These are phyloP conservation scores for Pygoscelis adeliae DNA, from an alignment of 2,113 vertebrate species.

Conservation along the genomic window DNA sequence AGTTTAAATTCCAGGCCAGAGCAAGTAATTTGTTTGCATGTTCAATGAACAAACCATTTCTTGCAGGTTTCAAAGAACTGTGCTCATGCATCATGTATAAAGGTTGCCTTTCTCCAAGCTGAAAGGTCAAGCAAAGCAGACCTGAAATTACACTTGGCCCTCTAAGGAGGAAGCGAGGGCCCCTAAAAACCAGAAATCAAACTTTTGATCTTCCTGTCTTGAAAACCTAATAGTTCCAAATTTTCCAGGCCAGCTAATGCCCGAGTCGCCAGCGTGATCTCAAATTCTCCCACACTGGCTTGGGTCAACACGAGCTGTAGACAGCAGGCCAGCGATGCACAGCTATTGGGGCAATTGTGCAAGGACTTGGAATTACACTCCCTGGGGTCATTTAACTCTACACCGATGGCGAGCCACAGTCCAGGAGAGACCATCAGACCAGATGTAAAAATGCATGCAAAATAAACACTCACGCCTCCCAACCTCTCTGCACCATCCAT, in stretches of 20 bases:
- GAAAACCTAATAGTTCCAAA: neutral
- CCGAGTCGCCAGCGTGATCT: neutral
- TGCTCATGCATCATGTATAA: conserved; percentile 71
- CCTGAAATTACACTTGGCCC: neutral
- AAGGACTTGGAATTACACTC: neutral
- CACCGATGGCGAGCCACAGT: neutral
- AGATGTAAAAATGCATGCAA: neutral
- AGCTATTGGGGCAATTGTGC: neutral
- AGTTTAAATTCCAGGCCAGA: conserved; percentile 66
- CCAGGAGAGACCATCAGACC: neutral
- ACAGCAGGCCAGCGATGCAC: neutral
- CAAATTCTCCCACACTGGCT: neutral
- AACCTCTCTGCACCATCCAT: neutral
- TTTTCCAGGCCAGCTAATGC: neutral
- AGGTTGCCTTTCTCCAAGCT: conserved; percentile 51
- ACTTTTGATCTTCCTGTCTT: neutral
- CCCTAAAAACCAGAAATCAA: neutral
- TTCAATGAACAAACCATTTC: conserved; percentile 71
- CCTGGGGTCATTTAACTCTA: neutral
- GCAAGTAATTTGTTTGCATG: conserved; percentile 74
- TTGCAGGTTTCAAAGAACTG: conserved; percentile 60
- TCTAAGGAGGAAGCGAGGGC: neutral
- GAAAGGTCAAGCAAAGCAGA: conserved; percentile 61
- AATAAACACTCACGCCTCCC: neutral
- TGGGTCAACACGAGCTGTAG: neutral